Percentiles rank a stretch among this genome's conserved stretches.
phyloP scores from a whole-genome alignment of 2,888 invertebrate species.

The Globia sparganii region DNA sequence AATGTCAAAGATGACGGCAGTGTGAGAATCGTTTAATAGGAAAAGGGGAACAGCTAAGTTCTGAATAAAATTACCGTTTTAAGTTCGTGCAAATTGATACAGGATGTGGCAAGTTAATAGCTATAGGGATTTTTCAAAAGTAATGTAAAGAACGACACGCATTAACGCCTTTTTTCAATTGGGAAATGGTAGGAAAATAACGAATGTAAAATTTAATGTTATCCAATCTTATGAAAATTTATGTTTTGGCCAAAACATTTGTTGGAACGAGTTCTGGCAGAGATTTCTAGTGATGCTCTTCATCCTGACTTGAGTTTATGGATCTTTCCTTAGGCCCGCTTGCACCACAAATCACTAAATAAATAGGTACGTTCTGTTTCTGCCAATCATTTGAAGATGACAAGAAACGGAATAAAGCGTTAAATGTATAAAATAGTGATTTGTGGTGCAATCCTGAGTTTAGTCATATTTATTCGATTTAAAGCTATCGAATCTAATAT shows the following conservation, averaged over 20 bases:
- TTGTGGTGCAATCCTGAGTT: background rate
- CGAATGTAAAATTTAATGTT: background rate
- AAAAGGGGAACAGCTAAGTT: constrained; percentile 26
- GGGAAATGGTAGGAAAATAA: background rate
- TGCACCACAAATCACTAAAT: background rate
- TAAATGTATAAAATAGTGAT: background rate
- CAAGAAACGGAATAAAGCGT: background rate
- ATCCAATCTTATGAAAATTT: background rate
- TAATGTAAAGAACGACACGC: background rate
- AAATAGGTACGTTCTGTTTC: background rate
- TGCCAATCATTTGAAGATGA: background rate
- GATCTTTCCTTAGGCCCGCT: background rate
- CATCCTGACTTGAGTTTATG: background rate
- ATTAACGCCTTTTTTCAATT: background rate
- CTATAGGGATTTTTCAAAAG: background rate
- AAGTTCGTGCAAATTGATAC: constrained; percentile 27
- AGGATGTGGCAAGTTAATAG: background rate
- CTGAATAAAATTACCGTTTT: constrained; percentile 34
- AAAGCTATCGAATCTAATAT: background rate
- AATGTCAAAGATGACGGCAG: constrained; percentile 46
- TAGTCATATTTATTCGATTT: background rate
- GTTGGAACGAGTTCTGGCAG: background rate
- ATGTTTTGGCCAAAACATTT: background rate
- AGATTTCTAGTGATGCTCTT: background rate
- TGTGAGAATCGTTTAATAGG: constrained; percentile 11